Conservation (phyloP, 2,888 invertebrate genomes). For the Hypomecis atomaria region DNA sequence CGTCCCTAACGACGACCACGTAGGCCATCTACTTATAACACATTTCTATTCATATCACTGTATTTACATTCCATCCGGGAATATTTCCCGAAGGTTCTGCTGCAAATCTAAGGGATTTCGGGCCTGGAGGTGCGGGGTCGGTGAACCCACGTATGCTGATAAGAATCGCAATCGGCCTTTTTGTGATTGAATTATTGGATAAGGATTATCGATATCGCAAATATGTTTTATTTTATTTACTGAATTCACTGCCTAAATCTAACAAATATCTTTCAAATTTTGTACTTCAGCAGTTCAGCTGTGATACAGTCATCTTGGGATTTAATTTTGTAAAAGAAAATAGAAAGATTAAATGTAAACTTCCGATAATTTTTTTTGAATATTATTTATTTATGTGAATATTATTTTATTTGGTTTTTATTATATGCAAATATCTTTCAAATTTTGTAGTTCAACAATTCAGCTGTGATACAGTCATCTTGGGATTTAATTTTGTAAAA, state of each 20-base stretch:
- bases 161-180: slow-evolving; percentile 43
- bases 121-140: slow-evolving; percentile 49
- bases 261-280: background rate
- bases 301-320: no score
- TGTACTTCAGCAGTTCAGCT: no score
- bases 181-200: slow-evolving; percentile 35
- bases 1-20: slow-evolving; percentile 48
- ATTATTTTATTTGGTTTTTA: no score
- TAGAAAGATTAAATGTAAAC: no score
- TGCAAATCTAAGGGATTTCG: slow-evolving; percentile 54
- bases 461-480: no score
- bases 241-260: background rate
- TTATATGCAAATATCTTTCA: no score
- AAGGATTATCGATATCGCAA: slow-evolving; percentile 6
- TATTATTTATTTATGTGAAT: no score
- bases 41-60: slow-evolving; percentile 83
- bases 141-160: slow-evolving; percentile 50
- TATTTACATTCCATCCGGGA: slow-evolving; percentile 79
- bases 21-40: slow-evolving; percentile 72
- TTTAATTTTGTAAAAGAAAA: no score
- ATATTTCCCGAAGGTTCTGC: slow-evolving; percentile 65
- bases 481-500: no score
- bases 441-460: no score
- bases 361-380: no score
- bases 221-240: background rate